phyloP scores from a whole-genome alignment of 2,113 vertebrate species.

The Menura novaehollandiae region DNA sequence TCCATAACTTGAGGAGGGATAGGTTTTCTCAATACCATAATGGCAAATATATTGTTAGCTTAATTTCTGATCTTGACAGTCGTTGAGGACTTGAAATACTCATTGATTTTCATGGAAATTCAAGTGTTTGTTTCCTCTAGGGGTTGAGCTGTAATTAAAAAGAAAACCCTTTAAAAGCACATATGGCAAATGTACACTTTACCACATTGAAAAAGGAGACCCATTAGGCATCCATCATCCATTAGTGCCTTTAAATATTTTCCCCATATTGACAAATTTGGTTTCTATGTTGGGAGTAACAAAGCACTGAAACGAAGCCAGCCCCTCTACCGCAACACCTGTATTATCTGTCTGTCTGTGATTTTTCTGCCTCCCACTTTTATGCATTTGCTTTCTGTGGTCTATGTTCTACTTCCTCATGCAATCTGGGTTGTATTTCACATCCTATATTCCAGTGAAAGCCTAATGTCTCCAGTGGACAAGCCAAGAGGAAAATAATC shows the following conservation, averaged over 20 bases:
- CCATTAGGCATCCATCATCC: constrained; percentile 20
- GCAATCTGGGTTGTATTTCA: neutral
- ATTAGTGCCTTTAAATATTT: constrained; percentile 43
- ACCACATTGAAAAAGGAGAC: neutral
- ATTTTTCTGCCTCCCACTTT: neutral
- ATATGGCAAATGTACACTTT: constrained; percentile 21
- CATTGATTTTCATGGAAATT: constrained; percentile 47
- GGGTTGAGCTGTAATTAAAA: constrained; percentile 40
- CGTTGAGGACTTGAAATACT: constrained; percentile 10
- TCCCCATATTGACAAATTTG: neutral
- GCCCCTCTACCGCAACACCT: neutral
- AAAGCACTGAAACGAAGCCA: neutral
- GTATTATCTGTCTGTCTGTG: neutral
- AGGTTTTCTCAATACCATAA: neutral
- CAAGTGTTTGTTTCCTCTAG: constrained; percentile 23
- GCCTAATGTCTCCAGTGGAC: neutral
- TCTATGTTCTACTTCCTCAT: neutral
- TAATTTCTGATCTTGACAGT: constrained; percentile 11
- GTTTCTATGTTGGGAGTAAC: neutral
- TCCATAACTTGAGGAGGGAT: neutral
- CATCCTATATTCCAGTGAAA: neutral
- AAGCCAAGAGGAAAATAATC: neutral
- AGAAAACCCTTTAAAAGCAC: constrained; percentile 33
- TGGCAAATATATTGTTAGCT: neutral
- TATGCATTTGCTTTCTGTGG: neutral